These are phyloP conservation scores for Drosophila nikananu DNA, from an alignment of 1,140 invertebrate genomes.

Conservation along the genomic window DNA sequence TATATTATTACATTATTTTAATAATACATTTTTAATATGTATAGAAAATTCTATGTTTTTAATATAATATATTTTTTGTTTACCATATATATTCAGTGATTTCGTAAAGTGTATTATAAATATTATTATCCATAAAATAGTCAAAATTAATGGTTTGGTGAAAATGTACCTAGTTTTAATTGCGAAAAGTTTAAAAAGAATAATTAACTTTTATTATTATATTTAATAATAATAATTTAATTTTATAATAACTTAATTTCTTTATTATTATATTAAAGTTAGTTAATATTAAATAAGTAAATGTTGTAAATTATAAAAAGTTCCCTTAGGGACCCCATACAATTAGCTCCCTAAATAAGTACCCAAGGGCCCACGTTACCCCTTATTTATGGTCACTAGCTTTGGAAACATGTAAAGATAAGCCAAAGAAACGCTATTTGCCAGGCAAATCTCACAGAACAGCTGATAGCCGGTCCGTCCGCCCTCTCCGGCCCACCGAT, in stretches of 20 bases:
- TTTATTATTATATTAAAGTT: neutral
- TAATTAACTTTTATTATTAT: no score
- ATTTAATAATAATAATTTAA: no score
- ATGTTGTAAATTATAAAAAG: no score
- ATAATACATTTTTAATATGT: no score
- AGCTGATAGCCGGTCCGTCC: constrained; percentile 31
- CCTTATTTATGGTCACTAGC: neutral
- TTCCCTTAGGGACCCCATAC: no score
- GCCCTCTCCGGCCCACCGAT: neutral
- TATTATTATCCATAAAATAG: neutral
- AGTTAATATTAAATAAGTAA: no score
- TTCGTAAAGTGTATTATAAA: neutral
- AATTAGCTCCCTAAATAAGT: neutral
- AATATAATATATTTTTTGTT: neutral
- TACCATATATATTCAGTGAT: neutral
- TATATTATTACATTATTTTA: no score
- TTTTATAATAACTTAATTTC: no score
- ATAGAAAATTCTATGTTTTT: no score
- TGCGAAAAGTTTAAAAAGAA: neutral
- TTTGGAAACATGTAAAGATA: constrained; percentile 3
- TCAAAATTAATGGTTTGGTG: neutral
- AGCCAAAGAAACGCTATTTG: constrained; percentile 47
- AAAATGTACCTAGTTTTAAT: neutral
- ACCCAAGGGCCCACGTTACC: neutral
- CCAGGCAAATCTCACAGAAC: constrained; percentile 46